phyloP scores from a whole-genome alignment of 2,113 vertebrate genomes.

The Lagenorhynchus albirostris region DNA sequence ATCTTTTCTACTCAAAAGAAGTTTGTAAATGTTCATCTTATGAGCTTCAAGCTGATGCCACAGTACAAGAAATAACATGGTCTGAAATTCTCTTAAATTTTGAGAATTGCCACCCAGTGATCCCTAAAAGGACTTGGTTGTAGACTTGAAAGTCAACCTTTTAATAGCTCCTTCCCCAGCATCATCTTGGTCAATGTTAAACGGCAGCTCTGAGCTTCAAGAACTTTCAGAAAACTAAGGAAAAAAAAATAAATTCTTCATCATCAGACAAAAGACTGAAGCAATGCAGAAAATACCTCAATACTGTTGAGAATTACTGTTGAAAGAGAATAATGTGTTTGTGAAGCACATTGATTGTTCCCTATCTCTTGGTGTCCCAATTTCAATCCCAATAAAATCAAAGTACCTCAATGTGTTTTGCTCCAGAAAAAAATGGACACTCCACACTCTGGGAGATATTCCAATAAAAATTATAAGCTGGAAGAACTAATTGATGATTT shows the following conservation, averaged over 20 bases:
- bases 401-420: background rate
- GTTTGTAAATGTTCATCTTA: background rate
- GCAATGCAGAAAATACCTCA: background rate
- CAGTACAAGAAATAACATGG: background rate
- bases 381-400: background rate
- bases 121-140: background rate
- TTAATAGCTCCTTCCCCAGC: background rate
- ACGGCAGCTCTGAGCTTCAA: background rate
- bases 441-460: background rate
- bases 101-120: background rate
- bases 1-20: background rate
- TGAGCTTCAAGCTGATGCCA: background rate
- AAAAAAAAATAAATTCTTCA: background rate
- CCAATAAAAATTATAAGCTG: background rate
- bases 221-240: background rate
- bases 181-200: background rate
- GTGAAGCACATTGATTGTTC: background rate
- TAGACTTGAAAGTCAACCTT: background rate
- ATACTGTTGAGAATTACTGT: background rate
- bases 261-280: background rate
- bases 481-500: background rate
- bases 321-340: background rate
- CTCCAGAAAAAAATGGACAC: background rate
- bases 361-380: background rate
- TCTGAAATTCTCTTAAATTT: background rate